A percentile compares a stretch with the other conserved stretches of the same genome.
Evolutionary conservation across 2,888 invertebrate genomes (phyloP).

Genomic region (Lucinisca nassula): DNA sequence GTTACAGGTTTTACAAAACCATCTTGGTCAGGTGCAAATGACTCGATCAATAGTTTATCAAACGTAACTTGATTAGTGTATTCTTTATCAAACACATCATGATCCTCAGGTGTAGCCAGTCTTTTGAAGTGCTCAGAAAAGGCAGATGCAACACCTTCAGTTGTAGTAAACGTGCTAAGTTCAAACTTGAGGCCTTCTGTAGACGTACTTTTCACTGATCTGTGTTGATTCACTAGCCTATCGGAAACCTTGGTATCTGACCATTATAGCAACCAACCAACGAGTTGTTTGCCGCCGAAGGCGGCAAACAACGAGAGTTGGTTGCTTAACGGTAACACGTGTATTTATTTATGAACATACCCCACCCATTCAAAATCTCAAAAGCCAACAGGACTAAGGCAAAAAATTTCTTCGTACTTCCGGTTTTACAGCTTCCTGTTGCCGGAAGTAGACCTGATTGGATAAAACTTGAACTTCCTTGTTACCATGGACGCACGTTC

Average conservation of each 20-base stretch:
- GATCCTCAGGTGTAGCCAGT: neutral
- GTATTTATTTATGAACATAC: too few species aligned
- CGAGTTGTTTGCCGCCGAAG: too few species aligned
- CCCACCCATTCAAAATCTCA: too few species aligned
- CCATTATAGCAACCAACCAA: too few species aligned
- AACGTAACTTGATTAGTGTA: neutral
- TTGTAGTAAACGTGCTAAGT: neutral
- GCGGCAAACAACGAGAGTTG: too few species aligned
- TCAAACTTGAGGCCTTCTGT: neutral
- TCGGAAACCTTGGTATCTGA: neutral
- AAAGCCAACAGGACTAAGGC: too few species aligned
- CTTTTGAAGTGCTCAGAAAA: neutral
- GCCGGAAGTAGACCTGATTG: too few species aligned
- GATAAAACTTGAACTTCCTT: too few species aligned
- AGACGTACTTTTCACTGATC: neutral
- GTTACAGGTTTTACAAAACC: neutral
- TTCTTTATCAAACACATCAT: neutral
- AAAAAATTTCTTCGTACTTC: too few species aligned
- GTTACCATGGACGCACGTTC: too few species aligned
- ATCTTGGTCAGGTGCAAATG: neutral
- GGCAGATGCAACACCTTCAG: neutral
- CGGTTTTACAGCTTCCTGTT: too few species aligned
- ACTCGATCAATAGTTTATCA: neutral
- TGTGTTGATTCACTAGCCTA: neutral
- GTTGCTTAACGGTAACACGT: too few species aligned